Base-by-base conservation (phyloP, 2,797 vertebrate species). In the Fratercula arctica region DNA sequence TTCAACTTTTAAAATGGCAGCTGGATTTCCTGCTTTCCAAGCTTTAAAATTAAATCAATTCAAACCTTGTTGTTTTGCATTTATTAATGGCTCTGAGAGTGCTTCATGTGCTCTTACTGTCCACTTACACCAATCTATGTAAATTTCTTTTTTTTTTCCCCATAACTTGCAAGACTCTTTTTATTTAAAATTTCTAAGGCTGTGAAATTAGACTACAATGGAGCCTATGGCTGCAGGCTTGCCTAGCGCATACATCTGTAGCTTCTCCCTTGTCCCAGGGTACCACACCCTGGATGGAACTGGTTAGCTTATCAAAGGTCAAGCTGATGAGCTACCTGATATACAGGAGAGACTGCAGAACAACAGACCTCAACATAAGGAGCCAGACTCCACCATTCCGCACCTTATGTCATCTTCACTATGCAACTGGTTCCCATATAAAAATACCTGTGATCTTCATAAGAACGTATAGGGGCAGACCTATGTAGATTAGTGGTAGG, bases 1-100 rank as follows among this genome's bases (percentile, higher is more conserved):
- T 85, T 87, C 51, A 20, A 15, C 43, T 89, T 95, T 51, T 81
- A 51, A 94, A 85, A 88, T 74, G 85, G 59, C 76, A 78, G 37
- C n/a, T 20, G 9, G 4, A 48, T 93, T 92, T 94, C 45, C 61
- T 89, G 28, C 23, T 82, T 87, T 84, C 23, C 53, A 73, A 57
- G 21, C n/a, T 94, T 87, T 48, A 45, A 77, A 79, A 87, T 67
- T 54, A 33, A 67, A 50, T 54, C 16, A n/a, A 1, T 89, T 90
- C 45, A 41, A 64, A 50, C 15, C 60, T 68, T 33, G 4, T 80
- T 75, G 50, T 7, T 48, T 35, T 51, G 16, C 59, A n/a, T 31
- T 90, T 90, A 41, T 37, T 14, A 43, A 57, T 28, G 46, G 9
- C 20, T 86, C 68, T 48, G 59, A 67, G 46, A 63, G 35, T 14